Evolutionary conservation across 2,113 vertebrate genomes (phyloP), one percentile per base, ranked within the genome.

Genomic region (Otus sunia): DNA sequence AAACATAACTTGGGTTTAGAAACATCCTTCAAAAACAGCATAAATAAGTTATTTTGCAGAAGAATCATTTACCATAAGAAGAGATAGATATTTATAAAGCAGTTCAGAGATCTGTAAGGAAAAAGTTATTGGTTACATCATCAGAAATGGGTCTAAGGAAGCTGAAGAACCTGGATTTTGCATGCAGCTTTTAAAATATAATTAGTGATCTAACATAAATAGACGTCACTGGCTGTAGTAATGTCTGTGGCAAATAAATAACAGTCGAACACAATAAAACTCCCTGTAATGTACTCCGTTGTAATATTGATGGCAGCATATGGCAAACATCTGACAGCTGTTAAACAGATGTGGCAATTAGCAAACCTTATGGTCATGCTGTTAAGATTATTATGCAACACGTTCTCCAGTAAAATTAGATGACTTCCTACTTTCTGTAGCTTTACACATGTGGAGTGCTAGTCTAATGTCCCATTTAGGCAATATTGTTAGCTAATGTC

Each of bases 281-380:
- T 97, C 94, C 88, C 96, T 91, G 97, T 97, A 98, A 98, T 97
- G 97, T 72, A 60, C 96, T 98, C 94, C 32, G 94, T 97, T 98
- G 97, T 81, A 97, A 98, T 98, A 98, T 98, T 98, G 98, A 98
- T 97, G 97, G 98, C 91, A 96, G 97, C 98, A 98, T 97, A 98
- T 98, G 98, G 98, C 98, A 98, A 98, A 96, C 98, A 97, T 98
- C 98, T 98, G 98, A 98, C 98, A 98, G 97, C 98, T 98, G 98
- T 92, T 98, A 97, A 98, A 97, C 98, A 98, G 98, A 98, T 98
- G 98, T 98, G 98, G 98, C 98, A 99, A 99, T 99, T 98, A 98
- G 98, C 98, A 97, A 98, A 98, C 98, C 98, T 98, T 97, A 98
- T 98, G 98, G 98, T 90, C 98, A 94, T 72, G 97, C 98, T 98